These are phyloP conservation scores for Gyps fulvus DNA, from an alignment of 2,113 vertebrate species.

Conservation along the genomic window DNA sequence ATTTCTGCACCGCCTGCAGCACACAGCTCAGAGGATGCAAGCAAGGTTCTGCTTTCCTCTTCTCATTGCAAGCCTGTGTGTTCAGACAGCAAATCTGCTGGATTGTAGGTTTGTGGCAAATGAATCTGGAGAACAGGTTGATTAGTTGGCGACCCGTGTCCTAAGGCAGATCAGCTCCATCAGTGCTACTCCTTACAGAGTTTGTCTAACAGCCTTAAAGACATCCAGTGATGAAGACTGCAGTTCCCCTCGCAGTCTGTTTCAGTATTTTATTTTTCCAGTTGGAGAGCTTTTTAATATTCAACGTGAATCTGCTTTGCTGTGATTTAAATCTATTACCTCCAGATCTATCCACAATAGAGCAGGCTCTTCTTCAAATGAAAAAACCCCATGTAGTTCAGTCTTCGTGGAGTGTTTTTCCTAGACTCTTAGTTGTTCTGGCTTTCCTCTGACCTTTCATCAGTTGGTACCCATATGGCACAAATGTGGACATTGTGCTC, in stretches of 20 bases:
- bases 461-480: neutral
- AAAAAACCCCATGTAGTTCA: rapidly evolving
- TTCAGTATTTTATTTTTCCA: neutral
- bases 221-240: neutral
- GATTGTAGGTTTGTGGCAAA: neutral
- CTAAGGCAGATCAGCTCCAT: neutral
- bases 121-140: neutral
- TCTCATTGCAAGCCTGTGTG: neutral
- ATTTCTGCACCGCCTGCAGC: neutral
- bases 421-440: neutral
- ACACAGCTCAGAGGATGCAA: neutral
- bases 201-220: neutral
- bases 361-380: neutral
- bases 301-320: neutral
- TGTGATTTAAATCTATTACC: neutral
- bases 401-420: neutral
- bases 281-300: neutral
- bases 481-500: neutral
- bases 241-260: neutral
- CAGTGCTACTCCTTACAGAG: neutral
- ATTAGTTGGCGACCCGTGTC: neutral
- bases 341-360: neutral
- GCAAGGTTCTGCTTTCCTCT: neutral
- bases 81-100: neutral
- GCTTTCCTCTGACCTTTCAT: neutral